Conservation (phyloP, 2,888 invertebrate genomes). For the Diaphora mendica region DNA sequence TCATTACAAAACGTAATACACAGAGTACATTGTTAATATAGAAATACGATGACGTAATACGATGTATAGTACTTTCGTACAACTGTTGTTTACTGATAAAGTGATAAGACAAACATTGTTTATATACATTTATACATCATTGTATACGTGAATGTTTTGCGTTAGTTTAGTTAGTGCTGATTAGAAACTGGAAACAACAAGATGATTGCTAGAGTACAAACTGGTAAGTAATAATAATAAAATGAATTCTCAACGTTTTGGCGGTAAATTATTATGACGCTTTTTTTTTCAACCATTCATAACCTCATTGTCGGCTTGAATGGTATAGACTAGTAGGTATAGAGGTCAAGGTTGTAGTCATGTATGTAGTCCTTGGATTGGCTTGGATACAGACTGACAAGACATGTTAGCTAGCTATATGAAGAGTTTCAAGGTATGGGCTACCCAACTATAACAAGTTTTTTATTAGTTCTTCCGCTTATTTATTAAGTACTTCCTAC, state of each 20-base stretch:
- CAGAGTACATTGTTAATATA: no score
- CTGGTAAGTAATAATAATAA: slow-evolving; percentile 58
- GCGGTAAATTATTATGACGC: neutral
- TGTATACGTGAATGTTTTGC: neutral
- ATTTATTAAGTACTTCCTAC: neutral
- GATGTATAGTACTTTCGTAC: neutral
- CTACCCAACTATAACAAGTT: neutral
- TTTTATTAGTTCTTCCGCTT: neutral
- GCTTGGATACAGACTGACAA: neutral
- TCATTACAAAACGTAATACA: neutral
- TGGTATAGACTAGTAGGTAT: neutral
- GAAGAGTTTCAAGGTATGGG: neutral
- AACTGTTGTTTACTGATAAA: slow-evolving; percentile 5
- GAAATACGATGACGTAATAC: no score
- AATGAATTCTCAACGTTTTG: neutral
- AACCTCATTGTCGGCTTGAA: neutral
- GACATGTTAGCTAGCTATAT: neutral
- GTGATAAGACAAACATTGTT: neutral
- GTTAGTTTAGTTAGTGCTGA: neutral
- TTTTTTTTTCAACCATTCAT: neutral
- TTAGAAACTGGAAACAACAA: slow-evolving; percentile 15
- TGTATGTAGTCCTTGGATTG: no score
- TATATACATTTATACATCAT: neutral
- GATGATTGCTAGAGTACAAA: slow-evolving; percentile 68
- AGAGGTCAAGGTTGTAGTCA: neutral